A percentile compares a stretch with the other conserved stretches of the same genome.
These are phyloP conservation scores for Latrodectus elegans DNA, from an alignment of 2,888 invertebrate genomes.

Conservation along the genomic window DNA sequence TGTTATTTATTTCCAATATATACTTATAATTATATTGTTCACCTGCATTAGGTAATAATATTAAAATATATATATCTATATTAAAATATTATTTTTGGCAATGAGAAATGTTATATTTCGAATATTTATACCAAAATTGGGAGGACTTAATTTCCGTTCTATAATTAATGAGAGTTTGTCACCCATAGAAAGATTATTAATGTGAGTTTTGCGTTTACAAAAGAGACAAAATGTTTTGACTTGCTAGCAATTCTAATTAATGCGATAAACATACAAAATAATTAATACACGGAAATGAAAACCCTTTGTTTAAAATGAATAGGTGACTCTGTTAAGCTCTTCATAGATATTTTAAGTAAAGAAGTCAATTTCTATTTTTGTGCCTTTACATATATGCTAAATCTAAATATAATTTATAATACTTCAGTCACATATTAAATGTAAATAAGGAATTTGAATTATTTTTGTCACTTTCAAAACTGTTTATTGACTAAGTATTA, in stretches of 20 bases:
- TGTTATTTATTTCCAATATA: no score
- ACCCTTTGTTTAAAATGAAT: slow-evolving; percentile 9
- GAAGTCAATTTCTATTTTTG: slow-evolving; percentile 17
- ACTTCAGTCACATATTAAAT: no score
- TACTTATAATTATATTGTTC: no score
- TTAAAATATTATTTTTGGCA: not conserved
- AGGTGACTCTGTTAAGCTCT: slow-evolving; percentile 24
- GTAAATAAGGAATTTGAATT: no score
- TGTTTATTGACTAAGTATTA: no score
- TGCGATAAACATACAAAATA: slow-evolving; percentile 59
- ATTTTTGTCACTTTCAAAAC: no score
- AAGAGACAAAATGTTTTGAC: slow-evolving; percentile 66
- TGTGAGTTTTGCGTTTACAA: slow-evolving; percentile 42
- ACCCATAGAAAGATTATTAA: slow-evolving; percentile 60
- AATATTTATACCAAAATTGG: slow-evolving; percentile 50
- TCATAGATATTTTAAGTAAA: slow-evolving; percentile 27
- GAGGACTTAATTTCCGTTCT: slow-evolving; percentile 65
- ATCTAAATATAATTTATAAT: no score
- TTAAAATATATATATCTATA: no score
- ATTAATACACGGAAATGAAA: slow-evolving; percentile 52
- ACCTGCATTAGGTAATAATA: no score
- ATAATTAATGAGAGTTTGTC: slow-evolving; percentile 64
- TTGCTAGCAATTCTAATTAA: slow-evolving; percentile 52
- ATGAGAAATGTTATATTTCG: slow-evolving; percentile 6
- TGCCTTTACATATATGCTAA: no score